Evolutionary conservation across 2,113 vertebrate genomes (phyloP), one percentile per base, ranked within the genome.

Genomic region (Bujurquina vittata): DNA sequence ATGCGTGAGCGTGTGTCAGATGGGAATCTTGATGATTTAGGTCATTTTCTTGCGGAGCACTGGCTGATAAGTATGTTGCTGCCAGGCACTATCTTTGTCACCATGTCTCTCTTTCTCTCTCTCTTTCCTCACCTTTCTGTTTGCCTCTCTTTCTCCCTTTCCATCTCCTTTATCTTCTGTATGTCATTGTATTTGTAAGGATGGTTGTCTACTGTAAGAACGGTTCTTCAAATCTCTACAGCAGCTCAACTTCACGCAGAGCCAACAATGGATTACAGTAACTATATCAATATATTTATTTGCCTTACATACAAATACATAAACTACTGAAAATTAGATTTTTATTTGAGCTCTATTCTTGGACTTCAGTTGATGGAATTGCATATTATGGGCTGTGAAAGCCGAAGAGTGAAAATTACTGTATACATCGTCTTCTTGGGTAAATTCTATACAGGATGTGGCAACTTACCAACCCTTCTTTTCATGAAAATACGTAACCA

Each of bases 1-100:
- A 77, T 73, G 33, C 65, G 61, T 86, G 84, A 80, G 85, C 84
- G 87, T 84, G 87, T 86, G 84, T 90, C 84, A 93, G 92, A 95
- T 95, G 93, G 86, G 90, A 94, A 95, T 95, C 94, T 93, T 94
- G 89, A 94, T 95, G 94, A 95, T 95, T 94, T 95, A 95, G 94
- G 93, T 95, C 90, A 94, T 95, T 94, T 95, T 95, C 87, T 86
- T 81, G 90, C 26, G n/a, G 85, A 89, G 87, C 91, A 85, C 75
- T 62, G 40, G 88, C 93, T 94, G 93, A 95, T 96, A 95, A 94
- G 94, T 94, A 92, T 92, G 89, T 90, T 90, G 90, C 92, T 90
- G 89, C 91, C 90, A 92, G 87, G 81, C 88, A 87, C 88, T 94
- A 93, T 93, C 94, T 95, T 91, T 93, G 94, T 94, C 94, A 94